phyloP scores from a whole-genome alignment of 2,113 vertebrate genomes.

The Apteryx mantelli region DNA sequence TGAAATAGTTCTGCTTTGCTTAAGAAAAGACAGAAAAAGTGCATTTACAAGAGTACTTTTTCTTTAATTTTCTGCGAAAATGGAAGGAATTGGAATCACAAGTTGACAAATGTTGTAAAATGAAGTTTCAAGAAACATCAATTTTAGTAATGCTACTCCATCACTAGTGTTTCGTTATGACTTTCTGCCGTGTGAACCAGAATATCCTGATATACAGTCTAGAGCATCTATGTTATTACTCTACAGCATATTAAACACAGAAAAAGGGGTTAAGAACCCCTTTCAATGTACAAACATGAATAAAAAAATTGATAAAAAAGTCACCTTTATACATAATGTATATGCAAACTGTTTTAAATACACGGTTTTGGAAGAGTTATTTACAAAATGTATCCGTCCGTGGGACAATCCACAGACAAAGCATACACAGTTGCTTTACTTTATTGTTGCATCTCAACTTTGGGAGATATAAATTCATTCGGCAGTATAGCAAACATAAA shows the following conservation, averaged over 20 bases:
- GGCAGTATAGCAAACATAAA: conserved; percentile 77
- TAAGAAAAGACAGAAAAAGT: conserved; percentile 88
- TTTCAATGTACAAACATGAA: conserved; percentile 92
- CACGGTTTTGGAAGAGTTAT: conserved; percentile 89
- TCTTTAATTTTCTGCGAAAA: conserved; percentile 85
- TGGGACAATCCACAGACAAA: conserved; percentile 83
- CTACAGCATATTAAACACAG: conserved; percentile 89
- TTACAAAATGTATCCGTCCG: conserved; percentile 84
- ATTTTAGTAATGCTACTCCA: conserved; percentile 77
- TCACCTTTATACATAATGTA: conserved; percentile 92
- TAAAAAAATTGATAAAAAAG: conserved; percentile 95
- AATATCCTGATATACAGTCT: conserved; percentile 81
- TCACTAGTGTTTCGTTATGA: conserved; percentile 78
- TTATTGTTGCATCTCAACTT: conserved; percentile 77
- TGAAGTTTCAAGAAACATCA: conserved; percentile 79
- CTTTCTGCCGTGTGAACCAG: conserved; percentile 76
- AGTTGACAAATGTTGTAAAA: conserved; percentile 83
- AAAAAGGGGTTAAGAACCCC: conserved; percentile 74
- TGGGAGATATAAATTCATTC: conserved; percentile 77
- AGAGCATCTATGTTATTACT: conserved; percentile 82
- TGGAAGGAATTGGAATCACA: conserved; percentile 82
- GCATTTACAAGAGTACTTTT: conserved; percentile 85
- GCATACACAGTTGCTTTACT: conserved; percentile 74
- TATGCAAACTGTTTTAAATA: conserved; percentile 94
- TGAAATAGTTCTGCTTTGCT: conserved; percentile 87